A percentile compares a stretch with the other conserved stretches of the same genome.
phyloP scores from a whole-genome alignment of 2,888 invertebrate genomes.

The Boloria euphrosyne region DNA sequence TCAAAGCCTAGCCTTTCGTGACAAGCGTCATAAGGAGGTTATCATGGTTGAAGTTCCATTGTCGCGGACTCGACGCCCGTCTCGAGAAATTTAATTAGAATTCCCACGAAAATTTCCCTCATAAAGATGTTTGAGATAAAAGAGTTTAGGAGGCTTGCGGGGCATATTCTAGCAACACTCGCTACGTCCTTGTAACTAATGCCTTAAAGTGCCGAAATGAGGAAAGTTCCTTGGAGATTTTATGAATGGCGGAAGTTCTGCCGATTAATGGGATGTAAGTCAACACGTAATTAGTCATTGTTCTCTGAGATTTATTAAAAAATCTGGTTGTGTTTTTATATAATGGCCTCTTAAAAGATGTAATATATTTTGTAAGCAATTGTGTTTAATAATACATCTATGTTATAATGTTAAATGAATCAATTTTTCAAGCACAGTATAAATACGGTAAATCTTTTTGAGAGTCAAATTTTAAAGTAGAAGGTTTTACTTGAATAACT shows the following conservation, averaged over 20 bases:
- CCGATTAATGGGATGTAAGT: slow-evolving; percentile 25
- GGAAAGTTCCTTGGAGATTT: slow-evolving; percentile 22
- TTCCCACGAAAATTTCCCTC: slow-evolving; percentile 63
- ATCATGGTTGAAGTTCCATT: slow-evolving; percentile 41
- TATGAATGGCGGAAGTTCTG: slow-evolving; percentile 21
- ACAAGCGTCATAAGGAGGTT: slow-evolving; percentile 35
- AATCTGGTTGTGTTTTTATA: neutral
- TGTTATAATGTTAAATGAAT: too few relatives aligned
- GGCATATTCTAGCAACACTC: slow-evolving; percentile 37
- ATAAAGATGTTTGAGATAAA: slow-evolving; percentile 34
- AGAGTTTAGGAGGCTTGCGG: slow-evolving; percentile 21
- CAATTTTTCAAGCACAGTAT: too few relatives aligned
- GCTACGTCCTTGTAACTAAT: slow-evolving; percentile 27
- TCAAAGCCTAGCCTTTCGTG: slow-evolving; percentile 28
- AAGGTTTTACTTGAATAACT: too few relatives aligned
- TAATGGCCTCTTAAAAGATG: neutral
- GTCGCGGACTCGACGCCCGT: slow-evolving; percentile 53
- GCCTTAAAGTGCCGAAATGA: slow-evolving; percentile 28
- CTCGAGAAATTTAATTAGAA: slow-evolving; percentile 74
- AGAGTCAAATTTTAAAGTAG: too few relatives aligned
- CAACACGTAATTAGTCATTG: slow-evolving; percentile 22
- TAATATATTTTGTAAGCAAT: too few relatives aligned
- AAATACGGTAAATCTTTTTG: too few relatives aligned
- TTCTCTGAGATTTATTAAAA: slow-evolving; percentile 5
- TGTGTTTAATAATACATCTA: too few relatives aligned